Conservation (phyloP, 1,140 invertebrate species). For the Drosophila watanabei region DNA sequence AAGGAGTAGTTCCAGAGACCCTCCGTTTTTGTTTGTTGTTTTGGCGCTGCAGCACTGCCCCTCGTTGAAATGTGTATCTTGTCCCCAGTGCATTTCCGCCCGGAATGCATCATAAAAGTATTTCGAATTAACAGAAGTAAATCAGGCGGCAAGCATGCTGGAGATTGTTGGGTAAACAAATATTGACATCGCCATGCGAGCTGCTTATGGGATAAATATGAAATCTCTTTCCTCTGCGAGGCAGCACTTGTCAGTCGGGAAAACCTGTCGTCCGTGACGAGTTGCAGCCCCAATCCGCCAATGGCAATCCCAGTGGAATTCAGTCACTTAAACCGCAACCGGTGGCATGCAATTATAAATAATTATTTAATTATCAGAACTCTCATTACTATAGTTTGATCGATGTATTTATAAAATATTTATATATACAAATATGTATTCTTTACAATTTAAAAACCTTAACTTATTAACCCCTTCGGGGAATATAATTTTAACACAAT, state of each 20-base stretch:
- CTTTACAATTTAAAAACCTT: too few relatives aligned
- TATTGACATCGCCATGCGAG: slow-evolving; percentile 61
- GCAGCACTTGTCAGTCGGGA: slow-evolving; percentile 25
- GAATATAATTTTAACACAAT: neutral
- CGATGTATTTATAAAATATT: neutral
- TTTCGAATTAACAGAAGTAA: slow-evolving; percentile 71
- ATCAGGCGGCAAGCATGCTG: slow-evolving; percentile 52
- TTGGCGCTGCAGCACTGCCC: slow-evolving; percentile 42
- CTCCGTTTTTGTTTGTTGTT: slow-evolving; percentile 53
- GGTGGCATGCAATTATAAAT: neutral
- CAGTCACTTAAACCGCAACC: neutral
- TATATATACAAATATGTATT: neutral
- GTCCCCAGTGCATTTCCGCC: slow-evolving; percentile 38
- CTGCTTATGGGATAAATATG: slow-evolving; percentile 56
- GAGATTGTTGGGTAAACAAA: slow-evolving; percentile 76
- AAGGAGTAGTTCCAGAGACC: slow-evolving; percentile 1
- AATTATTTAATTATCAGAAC: neutral
- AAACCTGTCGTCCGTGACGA: slow-evolving; percentile 15
- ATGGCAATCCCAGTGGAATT: neutral
- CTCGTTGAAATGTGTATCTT: slow-evolving; percentile 50
- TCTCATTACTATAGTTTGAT: neutral
- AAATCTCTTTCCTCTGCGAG: slow-evolving; percentile 27
- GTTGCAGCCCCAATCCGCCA: neutral
- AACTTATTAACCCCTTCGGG: neutral
- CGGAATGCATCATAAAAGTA: slow-evolving; percentile 68